Evolutionary conservation across 2,797 vertebrate species (phyloP), one percentile per base, ranked within the genome.

Genomic region (Acanthornis magna): DNA sequence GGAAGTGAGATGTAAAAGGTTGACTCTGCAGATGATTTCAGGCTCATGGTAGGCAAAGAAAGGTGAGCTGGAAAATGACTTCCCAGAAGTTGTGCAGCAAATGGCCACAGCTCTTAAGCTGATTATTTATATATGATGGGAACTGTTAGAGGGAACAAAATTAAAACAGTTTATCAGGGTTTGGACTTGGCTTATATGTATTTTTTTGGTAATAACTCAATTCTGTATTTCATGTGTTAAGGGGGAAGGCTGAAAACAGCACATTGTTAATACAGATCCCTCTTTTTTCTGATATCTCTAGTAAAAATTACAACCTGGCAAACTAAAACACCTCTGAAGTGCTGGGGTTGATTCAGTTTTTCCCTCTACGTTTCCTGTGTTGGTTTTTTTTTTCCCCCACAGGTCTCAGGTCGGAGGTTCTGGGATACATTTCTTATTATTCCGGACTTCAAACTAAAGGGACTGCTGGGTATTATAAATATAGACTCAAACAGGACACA

Each of bases 31-130:
- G 61, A 19, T 76, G 34, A 78, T 73, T 95, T 87, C 77, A 89
- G 30, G 58, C 11, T 89, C 38, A 82, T 5, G 9, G 45, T 12
- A 61, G 51, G 62, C 38, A 68, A 79, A 91, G 71, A 22, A 76
- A 94, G 34, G 90, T 51, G 55, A 91, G 42, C 72, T 71, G 93
- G 51, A 62, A 78, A 91, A 77, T 48, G 20, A 42, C 53, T 57
- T 66, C 61, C 22, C 66, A 73, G 12, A 22, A 89, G 40, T 3
- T 45, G 43, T 6, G 51, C 78, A 80, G 76, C 15, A 61, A 91
- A 93, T 22, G 15, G 66, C n/a, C 91, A 89, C 48, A 42, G 72
- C 21, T 89, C 75, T 89, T 32, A 42, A 66, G 13, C 30, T 91
- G 47, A 66, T 86, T 79, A 65, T 67, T 96, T 85, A 54, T 71